Conservation (phyloP, 1,140 invertebrate species). For the Solenopsis invicta region DNA sequence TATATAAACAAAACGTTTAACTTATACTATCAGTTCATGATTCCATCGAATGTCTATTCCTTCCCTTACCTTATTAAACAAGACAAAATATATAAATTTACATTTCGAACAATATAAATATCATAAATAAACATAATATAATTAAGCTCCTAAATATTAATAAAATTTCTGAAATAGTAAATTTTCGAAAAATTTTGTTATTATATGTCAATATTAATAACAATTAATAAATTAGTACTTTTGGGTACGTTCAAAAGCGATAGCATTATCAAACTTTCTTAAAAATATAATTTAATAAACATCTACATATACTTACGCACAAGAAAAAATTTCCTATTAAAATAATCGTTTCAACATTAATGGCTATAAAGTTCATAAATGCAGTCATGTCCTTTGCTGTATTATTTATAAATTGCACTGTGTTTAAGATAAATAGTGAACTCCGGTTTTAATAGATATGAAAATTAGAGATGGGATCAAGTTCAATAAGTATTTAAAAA, state of each 20-base stretch:
- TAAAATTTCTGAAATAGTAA: background rate
- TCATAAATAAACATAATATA: background rate
- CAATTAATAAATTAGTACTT: slow-evolving; percentile 24
- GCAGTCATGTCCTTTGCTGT: slow-evolving; percentile 15
- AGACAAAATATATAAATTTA: slow-evolving; percentile 32
- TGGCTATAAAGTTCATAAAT: slow-evolving; percentile 21
- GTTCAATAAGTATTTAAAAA: too few species aligned
- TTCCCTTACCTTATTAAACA: slow-evolving; percentile 7
- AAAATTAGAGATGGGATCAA: too few species aligned
- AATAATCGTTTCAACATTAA: slow-evolving; percentile 34
- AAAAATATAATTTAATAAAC: slow-evolving; percentile 37
- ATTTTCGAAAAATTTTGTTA: slow-evolving; percentile 21
- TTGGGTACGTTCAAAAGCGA: background rate
- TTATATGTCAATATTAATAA: slow-evolving; percentile 11
- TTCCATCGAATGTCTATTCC: slow-evolving; percentile 13
- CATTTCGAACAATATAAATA: slow-evolving; percentile 25
- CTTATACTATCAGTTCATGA: slow-evolving; percentile 53
- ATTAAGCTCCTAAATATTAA: slow-evolving; percentile 6
- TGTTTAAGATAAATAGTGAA: slow-evolving; percentile 47
- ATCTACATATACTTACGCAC: background rate
- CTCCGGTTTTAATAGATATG: background rate
- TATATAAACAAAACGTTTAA: slow-evolving; percentile 64
- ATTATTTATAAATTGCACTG: slow-evolving; percentile 43
- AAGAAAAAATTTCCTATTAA: slow-evolving; percentile 14
- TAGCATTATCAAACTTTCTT: slow-evolving; percentile 12